Percentiles rank a stretch among this genome's conserved stretches.
These are phyloP conservation scores for Todus mexicanus DNA, from an alignment of 2,797 vertebrate species.

Conservation along the genomic window DNA sequence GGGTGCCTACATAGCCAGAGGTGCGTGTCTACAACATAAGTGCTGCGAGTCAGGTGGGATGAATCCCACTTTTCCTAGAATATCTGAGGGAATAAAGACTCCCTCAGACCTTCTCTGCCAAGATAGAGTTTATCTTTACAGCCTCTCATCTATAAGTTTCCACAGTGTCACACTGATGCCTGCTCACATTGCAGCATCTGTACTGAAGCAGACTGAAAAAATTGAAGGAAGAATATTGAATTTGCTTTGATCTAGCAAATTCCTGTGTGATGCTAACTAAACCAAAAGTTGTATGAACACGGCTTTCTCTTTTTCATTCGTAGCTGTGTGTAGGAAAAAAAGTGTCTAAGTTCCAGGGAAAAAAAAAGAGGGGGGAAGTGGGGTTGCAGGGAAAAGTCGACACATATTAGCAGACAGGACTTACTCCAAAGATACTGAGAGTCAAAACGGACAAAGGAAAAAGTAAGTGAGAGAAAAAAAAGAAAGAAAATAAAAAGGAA, in stretches of 20 bases:
- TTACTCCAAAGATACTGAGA: not conserved
- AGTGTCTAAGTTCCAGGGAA: not conserved
- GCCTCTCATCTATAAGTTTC: not conserved
- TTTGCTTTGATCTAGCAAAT: constrained; percentile 7
- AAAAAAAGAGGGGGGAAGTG: no score
- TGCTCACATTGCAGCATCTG: not conserved
- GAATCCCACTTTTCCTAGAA: not conserved
- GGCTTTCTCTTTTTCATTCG: not conserved
- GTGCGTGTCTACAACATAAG: not conserved
- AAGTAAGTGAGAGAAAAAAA: not conserved
- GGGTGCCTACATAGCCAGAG: not conserved
- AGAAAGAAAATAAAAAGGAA: not conserved
- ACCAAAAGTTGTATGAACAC: not conserved
- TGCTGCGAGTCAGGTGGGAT: not conserved
- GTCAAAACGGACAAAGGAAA: not conserved
- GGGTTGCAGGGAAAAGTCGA: not conserved
- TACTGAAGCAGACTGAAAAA: not conserved
- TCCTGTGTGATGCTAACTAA: not conserved
- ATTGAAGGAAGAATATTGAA: not conserved
- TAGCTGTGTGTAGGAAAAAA: not conserved
- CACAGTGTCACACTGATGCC: not conserved
- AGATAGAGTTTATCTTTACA: not conserved
- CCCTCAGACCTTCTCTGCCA: not conserved
- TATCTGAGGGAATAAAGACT: not conserved
- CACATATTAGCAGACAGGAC: not conserved